phyloP scores from a whole-genome alignment of 2,797 vertebrate species.

The Pseudomugil tenellus region DNA sequence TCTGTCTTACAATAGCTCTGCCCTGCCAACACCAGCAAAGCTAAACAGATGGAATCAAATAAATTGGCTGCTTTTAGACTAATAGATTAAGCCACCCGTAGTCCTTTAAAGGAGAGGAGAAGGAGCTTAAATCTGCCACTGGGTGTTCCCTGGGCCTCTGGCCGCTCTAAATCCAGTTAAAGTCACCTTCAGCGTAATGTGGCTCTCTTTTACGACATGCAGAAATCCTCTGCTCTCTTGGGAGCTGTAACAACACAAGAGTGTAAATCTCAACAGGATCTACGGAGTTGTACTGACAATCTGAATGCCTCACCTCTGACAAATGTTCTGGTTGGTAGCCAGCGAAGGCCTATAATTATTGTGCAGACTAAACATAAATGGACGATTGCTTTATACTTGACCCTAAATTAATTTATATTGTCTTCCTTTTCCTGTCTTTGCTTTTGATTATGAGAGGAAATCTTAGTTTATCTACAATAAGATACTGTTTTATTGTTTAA shows the following conservation, averaged over 20 bases:
- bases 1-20: slow-evolving; percentile 78
- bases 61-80: slow-evolving; percentile 84
- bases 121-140: slow-evolving; percentile 82
- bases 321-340: slow-evolving; percentile 66
- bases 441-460: slow-evolving; percentile 22
- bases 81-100: slow-evolving; percentile 81
- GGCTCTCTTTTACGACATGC: slow-evolving; percentile 81
- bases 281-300: slow-evolving; percentile 77
- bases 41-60: slow-evolving; percentile 85
- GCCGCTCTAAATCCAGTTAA: slow-evolving; percentile 85
- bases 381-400: slow-evolving; percentile 57
- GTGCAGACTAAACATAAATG: slow-evolving; percentile 64
- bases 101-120: slow-evolving; percentile 76
- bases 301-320: slow-evolving; percentile 73
- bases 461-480: slow-evolving; percentile 25
- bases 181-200: slow-evolving; percentile 88
- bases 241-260: slow-evolving; percentile 73
- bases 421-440: slow-evolving; percentile 29
- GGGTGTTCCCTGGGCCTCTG: slow-evolving; percentile 64
- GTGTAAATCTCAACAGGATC: slow-evolving; percentile 83
- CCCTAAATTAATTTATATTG: slow-evolving; percentile 49
- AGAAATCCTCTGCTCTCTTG: slow-evolving; percentile 76
- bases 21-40: slow-evolving; percentile 74
- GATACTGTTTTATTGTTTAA: slow-evolving; percentile 33
- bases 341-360: slow-evolving; percentile 74